Evolutionary conservation across 2,888 invertebrate species (phyloP), one percentile per base, ranked within the genome.

Genomic region (Drosophila rellima): DNA sequence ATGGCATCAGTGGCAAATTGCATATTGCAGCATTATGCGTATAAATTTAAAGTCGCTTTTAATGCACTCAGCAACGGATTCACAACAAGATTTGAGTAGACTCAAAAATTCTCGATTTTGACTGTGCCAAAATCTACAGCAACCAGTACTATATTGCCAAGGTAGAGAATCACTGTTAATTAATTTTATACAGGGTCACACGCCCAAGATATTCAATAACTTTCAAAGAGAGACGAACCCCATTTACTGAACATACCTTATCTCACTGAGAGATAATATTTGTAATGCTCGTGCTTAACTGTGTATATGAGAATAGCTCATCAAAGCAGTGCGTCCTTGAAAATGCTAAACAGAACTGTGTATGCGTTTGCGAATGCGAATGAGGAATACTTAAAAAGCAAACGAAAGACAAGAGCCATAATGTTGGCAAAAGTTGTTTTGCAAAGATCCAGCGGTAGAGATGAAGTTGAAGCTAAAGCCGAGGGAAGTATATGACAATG

Each of bases 121-220:
- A 42, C 18, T n/a, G n/a, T n/a, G 15, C 15, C 18, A 17, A n/a
- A 42, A 51, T 18, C 20, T 23, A 33, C 47, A 69, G 45, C 59
- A 60, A 35, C 47, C 48, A 8, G 37, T 42, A 44, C 42, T 15
- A 35, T 23, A 56, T 31, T 50, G 23, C 31, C 47, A 65, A 60
- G 51, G 52, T 62, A 64, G 50, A 42, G 61, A 70, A 79, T 74
- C 74, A 81, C 79, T 74, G 81, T 80, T 81, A 78, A 78, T 80
- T 80, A 80, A 80, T 81, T 69, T 74, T 64, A 74, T 78, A 79
- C 81, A 63, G 66, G 40, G 67, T 63, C 57, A 60, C 81, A 63
- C 69, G 40, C 69, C 66, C 57, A 60, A 81, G 71, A 81, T 80
- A 80, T 80, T 78, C 66, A 74, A 74, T 78, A 71, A 71, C 81